Conservation (phyloP, 1,140 invertebrate species). For the Periplaneta americana region DNA sequence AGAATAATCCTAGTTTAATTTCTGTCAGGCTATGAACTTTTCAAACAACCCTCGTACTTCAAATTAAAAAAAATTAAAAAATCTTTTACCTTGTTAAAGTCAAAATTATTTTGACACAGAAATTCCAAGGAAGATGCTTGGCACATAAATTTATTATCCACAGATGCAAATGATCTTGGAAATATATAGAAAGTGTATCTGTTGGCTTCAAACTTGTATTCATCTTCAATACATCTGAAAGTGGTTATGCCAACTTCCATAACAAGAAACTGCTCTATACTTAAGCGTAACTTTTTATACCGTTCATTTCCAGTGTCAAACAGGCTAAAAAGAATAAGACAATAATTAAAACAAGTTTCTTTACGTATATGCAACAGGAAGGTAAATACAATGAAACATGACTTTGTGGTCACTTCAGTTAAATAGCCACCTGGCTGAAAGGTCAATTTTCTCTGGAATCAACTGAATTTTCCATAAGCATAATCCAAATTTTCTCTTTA, state of each 20-base stretch:
- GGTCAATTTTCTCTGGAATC: too few species aligned
- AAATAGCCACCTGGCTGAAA: too few species aligned
- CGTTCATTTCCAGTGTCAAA: constrained; percentile 59
- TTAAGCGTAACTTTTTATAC: constrained; percentile 51
- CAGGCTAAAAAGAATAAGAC: constrained; percentile 48
- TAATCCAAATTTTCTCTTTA: too few species aligned
- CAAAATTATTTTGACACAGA: constrained; percentile 55
- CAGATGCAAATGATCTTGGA: constrained; percentile 51
- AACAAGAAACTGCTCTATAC: constrained; percentile 51
- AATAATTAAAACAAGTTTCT: constrained; percentile 17
- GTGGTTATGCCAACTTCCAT: constrained; percentile 57
- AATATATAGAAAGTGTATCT: constrained; percentile 63
- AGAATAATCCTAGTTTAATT: too few species aligned
- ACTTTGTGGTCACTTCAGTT: too few species aligned
- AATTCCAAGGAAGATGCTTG: constrained; percentile 59
- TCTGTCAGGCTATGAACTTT: too few species aligned
- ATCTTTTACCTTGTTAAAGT: constrained; percentile 66
- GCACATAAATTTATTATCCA: constrained; percentile 52
- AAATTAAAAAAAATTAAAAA: neutral
- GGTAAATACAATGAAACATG: neutral
- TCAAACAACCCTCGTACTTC: too few species aligned
- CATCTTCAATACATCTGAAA: constrained; percentile 47
- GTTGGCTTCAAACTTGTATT: constrained; percentile 49
- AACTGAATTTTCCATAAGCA: too few species aligned
- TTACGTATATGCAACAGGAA: too few species aligned